A percentile compares a stretch with the other conserved stretches of the same genome.
Evolutionary conservation across 2,888 invertebrate species (phyloP).

Genomic region (Podabrus alpinus): DNA sequence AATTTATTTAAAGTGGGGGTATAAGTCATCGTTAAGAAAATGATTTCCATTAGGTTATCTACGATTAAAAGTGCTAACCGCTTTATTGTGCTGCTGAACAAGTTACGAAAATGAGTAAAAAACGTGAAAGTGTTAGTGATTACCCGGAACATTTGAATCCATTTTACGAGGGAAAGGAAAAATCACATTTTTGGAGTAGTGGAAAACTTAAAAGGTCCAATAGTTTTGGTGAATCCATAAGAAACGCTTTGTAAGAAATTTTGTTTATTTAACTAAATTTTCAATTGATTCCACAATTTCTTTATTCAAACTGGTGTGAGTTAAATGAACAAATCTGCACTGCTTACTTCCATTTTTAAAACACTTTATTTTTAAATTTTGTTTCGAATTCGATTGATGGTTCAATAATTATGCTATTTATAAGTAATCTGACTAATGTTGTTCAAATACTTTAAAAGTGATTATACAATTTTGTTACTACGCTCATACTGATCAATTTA

Average conservation of each 20-base stretch:
- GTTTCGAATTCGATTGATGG: not conserved
- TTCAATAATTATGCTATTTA: not conserved
- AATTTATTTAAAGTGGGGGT: conserved; percentile 8
- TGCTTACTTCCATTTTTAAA: not conserved
- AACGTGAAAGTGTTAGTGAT: conserved; percentile 54
- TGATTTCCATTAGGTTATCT: conserved; percentile 25
- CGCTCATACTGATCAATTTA: not conserved
- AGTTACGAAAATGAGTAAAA: conserved; percentile 12
- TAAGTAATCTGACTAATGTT: not conserved
- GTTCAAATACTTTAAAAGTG: not conserved
- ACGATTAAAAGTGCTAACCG: conserved; percentile 11
- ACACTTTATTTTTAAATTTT: not conserved
- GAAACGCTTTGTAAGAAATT: conserved; percentile 29
- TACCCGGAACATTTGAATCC: conserved; percentile 80
- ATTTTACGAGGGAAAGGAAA: conserved; percentile 62
- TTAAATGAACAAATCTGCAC: not conserved
- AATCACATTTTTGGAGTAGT: conserved; percentile 20
- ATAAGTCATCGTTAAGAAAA: conserved; percentile 12
- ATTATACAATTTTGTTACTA: not conserved
- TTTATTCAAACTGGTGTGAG: not conserved
- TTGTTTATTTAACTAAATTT: conserved; percentile 1
- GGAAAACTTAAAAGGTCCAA: conserved; percentile 24
- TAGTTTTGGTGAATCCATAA: conserved; percentile 20
- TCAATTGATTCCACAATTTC: not conserved
- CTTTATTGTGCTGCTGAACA: not conserved